These are phyloP conservation scores for Chiroxiphia lanceolata DNA, from an alignment of 2,797 vertebrate species.

Conservation along the genomic window DNA sequence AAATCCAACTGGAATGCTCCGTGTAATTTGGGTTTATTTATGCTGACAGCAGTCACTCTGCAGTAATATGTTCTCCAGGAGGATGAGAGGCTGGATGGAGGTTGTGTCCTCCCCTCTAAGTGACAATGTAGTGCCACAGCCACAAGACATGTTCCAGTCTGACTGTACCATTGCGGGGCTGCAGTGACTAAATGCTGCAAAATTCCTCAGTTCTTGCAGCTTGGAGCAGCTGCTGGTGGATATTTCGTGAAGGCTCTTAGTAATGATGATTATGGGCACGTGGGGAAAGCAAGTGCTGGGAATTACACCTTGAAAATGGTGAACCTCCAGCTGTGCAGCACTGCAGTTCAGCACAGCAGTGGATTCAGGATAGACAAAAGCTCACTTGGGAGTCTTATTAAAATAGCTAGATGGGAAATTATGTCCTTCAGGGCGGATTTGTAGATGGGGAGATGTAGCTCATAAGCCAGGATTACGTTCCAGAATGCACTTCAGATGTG, in stretches of 20 bases:
- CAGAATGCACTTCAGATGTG: constrained; percentile 35
- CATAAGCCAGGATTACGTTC: background rate
- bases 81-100: background rate
- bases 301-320: background rate
- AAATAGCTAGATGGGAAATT: constrained; percentile 13
- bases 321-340: background rate
- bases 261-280: background rate
- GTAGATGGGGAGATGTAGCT: background rate
- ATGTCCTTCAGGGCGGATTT: constrained; percentile 26
- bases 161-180: background rate
- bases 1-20: background rate
- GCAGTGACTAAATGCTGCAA: background rate
- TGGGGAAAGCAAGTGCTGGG: background rate
- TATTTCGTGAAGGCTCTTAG: background rate
- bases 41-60: background rate
- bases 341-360: background rate
- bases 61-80: background rate
- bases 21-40: background rate
- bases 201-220: background rate
- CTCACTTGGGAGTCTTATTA: constrained; percentile 23
- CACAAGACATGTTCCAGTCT: background rate
- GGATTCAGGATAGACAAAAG: background rate
- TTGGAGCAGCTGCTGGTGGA: background rate
- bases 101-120: background rate
- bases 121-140: background rate